These are phyloP conservation scores for Caenorhabditis briggsae DNA, from an alignment of 1,140 invertebrate genomes.

Conservation along the genomic window DNA sequence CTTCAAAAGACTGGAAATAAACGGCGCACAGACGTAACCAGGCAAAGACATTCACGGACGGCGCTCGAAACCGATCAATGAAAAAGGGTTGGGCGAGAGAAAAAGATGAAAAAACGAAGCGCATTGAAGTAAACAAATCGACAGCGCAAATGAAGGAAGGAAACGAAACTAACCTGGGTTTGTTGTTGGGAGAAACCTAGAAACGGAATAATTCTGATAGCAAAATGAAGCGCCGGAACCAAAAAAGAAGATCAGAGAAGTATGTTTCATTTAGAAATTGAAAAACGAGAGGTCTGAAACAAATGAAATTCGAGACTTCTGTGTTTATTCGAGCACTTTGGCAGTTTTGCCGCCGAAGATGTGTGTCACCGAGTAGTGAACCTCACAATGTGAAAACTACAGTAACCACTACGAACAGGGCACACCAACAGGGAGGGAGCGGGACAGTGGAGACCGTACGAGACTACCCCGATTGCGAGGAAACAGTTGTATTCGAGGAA, in stretches of 20 bases:
- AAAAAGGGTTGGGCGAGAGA: conserved; percentile 6
- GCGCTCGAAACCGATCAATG: conserved; percentile 9
- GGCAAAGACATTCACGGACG: neutral
- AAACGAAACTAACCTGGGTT: neutral
- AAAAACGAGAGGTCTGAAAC: conserved; percentile 28
- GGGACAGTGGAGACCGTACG: no score
- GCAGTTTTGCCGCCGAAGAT: neutral
- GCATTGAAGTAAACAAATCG: conserved; percentile 25
- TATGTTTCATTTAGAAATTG: conserved; percentile 12
- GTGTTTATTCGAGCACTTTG: conserved; percentile 18
- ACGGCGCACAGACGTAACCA: neutral
- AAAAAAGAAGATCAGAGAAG: conserved; percentile 6
- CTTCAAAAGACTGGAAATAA: neutral
- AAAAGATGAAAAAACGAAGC: neutral
- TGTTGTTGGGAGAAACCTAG: conserved; percentile 20
- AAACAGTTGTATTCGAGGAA: no score
- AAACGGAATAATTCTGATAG: conserved; percentile 46
- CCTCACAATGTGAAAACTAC: no score
- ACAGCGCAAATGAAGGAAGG: neutral
- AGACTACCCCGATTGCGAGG: no score
- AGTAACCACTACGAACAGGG: no score
- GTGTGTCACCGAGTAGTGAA: no score
- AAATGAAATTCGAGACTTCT: conserved; percentile 13
- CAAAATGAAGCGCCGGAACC: neutral
- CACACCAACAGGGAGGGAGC: no score